These are phyloP conservation scores for Naso thynnoides DNA, from an alignment of 2,797 vertebrate species.

Conservation along the genomic window DNA sequence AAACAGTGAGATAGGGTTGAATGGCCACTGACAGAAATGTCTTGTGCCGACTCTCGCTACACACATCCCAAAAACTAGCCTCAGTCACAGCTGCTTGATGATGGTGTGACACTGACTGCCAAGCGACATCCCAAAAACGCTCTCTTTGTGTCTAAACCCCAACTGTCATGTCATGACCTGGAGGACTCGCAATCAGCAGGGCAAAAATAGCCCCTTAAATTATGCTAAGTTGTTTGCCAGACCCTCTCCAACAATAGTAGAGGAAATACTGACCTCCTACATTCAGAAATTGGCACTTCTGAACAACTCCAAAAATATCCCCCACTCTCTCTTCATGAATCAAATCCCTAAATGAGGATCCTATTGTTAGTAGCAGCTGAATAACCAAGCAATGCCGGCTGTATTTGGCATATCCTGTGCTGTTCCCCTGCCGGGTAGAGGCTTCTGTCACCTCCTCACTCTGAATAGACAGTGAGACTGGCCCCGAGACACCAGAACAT, in stretches of 20 bases:
- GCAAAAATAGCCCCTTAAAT: conserved; percentile 36
- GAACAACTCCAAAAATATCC: conserved; percentile 60
- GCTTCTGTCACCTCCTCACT: conserved; percentile 61
- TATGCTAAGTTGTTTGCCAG: conserved; percentile 48
- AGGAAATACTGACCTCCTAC: conserved; percentile 41
- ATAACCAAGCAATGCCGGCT: conserved; percentile 57
- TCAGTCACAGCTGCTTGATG: conserved; percentile 1
- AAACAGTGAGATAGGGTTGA: too few relatives aligned
- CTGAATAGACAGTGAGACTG: conserved; percentile 72
- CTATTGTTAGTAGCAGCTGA: conserved; percentile 73
- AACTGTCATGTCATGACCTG: conserved; percentile 15
- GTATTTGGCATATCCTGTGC: conserved; percentile 73
- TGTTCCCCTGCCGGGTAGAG: conserved; percentile 51
- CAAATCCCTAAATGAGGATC: conserved; percentile 53
- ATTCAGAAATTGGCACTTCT: conserved; percentile 38
- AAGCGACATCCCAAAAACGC: background rate
- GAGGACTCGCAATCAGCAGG: background rate
- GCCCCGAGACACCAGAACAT: conserved; percentile 75
- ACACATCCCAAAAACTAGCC: background rate
- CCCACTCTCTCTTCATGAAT: conserved; percentile 62
- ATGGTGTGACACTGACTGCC: background rate
- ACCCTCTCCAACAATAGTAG: conserved; percentile 43
- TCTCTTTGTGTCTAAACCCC: background rate
- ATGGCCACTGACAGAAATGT: background rate
- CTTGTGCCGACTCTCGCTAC: background rate